Evolutionary conservation across 2,113 vertebrate species (phyloP).

Genomic region (Notechis scutatus): DNA sequence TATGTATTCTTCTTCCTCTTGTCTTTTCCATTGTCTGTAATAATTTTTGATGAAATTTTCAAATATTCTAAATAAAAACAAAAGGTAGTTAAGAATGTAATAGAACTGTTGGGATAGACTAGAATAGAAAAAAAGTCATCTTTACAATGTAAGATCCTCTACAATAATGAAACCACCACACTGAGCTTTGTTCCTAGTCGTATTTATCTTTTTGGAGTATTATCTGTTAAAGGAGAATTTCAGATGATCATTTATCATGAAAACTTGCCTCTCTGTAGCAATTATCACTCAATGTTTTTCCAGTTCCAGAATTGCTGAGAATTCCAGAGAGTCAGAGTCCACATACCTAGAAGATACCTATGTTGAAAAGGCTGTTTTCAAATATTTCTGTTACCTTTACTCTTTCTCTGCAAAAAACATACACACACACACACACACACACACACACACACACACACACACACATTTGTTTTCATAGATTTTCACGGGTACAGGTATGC

Average conservation of each 20-base stretch:
- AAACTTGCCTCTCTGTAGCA: neutral
- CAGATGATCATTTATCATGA: neutral
- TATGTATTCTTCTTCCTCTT: slow-evolving; percentile 67
- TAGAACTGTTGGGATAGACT: neutral
- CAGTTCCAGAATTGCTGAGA: neutral
- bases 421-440: too few relatives aligned
- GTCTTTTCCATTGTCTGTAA: slow-evolving; percentile 45
- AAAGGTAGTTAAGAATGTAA: neutral
- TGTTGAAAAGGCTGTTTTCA: neutral
- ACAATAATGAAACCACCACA: neutral
- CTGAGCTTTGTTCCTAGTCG: neutral
- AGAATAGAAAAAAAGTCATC: neutral
- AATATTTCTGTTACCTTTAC: neutral
- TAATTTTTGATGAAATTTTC: slow-evolving; percentile 60
- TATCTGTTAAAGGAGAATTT: neutral
- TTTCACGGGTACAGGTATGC: too few relatives aligned
- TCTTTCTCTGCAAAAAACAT: neutral
- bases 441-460: too few relatives aligned
- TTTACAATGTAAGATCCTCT: neutral
- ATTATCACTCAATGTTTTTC: neutral
- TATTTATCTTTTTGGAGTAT: neutral
- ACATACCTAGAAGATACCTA: neutral
- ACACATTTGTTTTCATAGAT: too few relatives aligned
- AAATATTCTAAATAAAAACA: neutral
- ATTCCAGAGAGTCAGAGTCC: neutral